phyloP scores from a whole-genome alignment of 1,140 invertebrate species.

The Drosophila guanche region DNA sequence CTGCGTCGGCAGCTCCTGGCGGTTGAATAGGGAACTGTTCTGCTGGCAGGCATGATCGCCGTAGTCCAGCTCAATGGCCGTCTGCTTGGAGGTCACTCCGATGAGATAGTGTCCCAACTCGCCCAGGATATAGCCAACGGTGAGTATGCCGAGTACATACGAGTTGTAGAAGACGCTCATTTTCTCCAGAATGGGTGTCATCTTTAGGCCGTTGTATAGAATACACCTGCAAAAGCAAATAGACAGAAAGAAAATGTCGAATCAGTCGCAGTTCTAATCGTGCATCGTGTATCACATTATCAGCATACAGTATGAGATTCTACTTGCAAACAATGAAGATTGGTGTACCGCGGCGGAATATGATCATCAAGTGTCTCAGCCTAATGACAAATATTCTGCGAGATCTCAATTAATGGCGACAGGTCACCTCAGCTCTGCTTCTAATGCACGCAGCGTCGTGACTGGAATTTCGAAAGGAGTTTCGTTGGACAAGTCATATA shows the following conservation, averaged over 20 bases:
- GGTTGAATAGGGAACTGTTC: slow-evolving; percentile 86
- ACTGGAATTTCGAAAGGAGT: slow-evolving; percentile 54
- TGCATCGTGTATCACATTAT: neutral
- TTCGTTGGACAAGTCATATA: slow-evolving; percentile 14
- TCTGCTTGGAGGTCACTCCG: slow-evolving; percentile 93
- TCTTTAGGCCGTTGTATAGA: slow-evolving; percentile 25
- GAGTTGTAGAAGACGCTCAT: slow-evolving; percentile 88
- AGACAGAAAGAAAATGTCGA: slow-evolving; percentile 2
- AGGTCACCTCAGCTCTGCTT: slow-evolving; percentile 17
- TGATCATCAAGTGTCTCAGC: slow-evolving; percentile 42
- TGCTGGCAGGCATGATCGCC: slow-evolving; percentile 94
- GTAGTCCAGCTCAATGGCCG: slow-evolving; percentile 92
- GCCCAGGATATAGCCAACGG: slow-evolving; percentile 91
- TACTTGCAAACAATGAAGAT: neutral
- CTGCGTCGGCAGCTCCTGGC: slow-evolving; percentile 86
- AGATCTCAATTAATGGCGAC: slow-evolving; percentile 39
- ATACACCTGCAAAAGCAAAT: neutral
- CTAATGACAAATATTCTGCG: slow-evolving; percentile 59
- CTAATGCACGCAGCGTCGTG: slow-evolving; percentile 32
- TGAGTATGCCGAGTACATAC: slow-evolving; percentile 90
- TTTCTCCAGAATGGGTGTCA: slow-evolving; percentile 85
- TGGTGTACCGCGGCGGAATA: slow-evolving; percentile 1
- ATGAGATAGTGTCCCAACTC: slow-evolving; percentile 95
- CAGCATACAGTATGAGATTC: no score
- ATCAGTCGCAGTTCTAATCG: slow-evolving; percentile 10